phyloP scores from a whole-genome alignment of 2,113 vertebrate species.

The Elachura formosa region DNA sequence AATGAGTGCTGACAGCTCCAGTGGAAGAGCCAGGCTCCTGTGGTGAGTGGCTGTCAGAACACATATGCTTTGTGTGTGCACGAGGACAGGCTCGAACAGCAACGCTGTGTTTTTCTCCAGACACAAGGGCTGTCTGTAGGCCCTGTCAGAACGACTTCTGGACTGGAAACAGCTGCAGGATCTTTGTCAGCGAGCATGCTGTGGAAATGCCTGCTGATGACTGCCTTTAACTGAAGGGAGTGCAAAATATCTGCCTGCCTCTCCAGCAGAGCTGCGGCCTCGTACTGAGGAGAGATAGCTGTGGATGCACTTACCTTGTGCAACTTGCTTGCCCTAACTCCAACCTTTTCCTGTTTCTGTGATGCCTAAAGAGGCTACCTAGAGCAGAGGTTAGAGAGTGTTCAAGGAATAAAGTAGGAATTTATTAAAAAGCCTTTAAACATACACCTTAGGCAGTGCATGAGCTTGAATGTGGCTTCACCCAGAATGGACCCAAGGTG shows the following conservation, averaged over 20 bases:
- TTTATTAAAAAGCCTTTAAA: not conserved
- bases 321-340: not conserved
- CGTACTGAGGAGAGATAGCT: not conserved
- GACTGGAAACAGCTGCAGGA: fast-evolving
- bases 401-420: not conserved
- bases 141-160: not conserved
- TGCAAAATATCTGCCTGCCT: not conserved
- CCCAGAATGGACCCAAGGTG: not conserved
- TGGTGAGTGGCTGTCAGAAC: not conserved
- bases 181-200: not conserved
- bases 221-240: not conserved
- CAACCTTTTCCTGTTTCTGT: not conserved
- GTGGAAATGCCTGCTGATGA: not conserved
- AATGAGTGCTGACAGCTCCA: not conserved
- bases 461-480: not conserved
- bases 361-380: not conserved
- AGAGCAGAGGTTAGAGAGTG: not conserved
- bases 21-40: not conserved
- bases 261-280: fast-evolving
- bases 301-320: fast-evolving
- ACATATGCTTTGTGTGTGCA: not conserved
- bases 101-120: not conserved
- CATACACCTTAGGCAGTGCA: not conserved
- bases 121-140: not conserved
- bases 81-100: not conserved